Evolutionary conservation across 2,888 invertebrate species (phyloP).

Genomic region (Noctua comes): DNA sequence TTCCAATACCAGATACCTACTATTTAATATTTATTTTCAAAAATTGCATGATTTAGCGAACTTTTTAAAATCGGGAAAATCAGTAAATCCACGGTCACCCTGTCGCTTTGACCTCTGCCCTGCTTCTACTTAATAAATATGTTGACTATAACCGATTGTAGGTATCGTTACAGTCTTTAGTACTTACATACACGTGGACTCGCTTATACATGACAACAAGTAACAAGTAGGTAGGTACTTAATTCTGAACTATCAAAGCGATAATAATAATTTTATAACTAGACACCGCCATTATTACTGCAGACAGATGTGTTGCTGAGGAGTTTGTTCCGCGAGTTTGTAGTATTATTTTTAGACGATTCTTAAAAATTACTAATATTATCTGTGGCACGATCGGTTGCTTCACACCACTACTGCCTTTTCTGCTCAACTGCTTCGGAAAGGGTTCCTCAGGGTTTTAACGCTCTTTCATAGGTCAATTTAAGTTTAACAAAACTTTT

Average conservation of each 20-base stretch:
- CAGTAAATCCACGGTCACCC: slow-evolving; percentile 26
- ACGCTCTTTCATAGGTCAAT: too few relatives aligned
- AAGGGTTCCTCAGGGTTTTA: too few relatives aligned
- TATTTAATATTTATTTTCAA: background rate
- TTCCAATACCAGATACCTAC: background rate
- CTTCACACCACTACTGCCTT: too few relatives aligned
- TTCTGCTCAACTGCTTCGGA: background rate
- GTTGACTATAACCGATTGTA: slow-evolving; percentile 18
- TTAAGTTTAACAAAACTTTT: too few relatives aligned
- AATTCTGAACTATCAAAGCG: slow-evolving; percentile 15
- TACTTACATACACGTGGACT: slow-evolving; percentile 26
- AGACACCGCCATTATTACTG: background rate
- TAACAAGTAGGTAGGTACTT: background rate
- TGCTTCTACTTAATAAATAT: slow-evolving; percentile 7
- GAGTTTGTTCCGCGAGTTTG: background rate
- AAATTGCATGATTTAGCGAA: background rate
- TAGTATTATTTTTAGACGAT: background rate
- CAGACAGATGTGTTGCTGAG: background rate
- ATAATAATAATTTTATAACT: background rate
- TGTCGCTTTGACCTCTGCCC: slow-evolving; percentile 43
- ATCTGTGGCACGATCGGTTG: background rate
- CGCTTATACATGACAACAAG: background rate
- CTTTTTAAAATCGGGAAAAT: slow-evolving; percentile 12
- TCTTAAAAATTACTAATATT: background rate
- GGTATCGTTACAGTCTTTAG: background rate